Percentiles rank a stretch among this genome's conserved stretches.
Evolutionary conservation across 1,140 invertebrate species (phyloP).

Genomic region (Caerostris extrusa): DNA sequence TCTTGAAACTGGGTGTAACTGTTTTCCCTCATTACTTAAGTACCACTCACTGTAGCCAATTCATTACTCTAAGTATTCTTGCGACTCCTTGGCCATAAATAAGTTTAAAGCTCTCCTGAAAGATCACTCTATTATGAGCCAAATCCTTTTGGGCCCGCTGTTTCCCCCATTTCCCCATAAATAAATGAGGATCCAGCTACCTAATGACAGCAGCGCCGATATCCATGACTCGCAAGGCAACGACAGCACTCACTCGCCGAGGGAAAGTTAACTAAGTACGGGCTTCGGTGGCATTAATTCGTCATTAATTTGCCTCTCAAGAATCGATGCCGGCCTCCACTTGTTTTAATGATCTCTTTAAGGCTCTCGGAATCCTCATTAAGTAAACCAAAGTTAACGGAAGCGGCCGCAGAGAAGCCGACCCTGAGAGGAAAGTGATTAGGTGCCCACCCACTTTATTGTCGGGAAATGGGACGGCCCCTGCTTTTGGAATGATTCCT

Average conservation of each 20-base stretch:
- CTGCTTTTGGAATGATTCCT: not conserved
- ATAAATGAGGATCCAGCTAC: constrained; percentile 16
- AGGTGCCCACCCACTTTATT: constrained; percentile 16
- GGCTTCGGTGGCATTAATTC: constrained; percentile 61
- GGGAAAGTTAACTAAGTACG: constrained; percentile 58
- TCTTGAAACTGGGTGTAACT: not conserved
- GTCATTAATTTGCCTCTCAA: constrained; percentile 58
- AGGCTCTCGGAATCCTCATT: constrained; percentile 40
- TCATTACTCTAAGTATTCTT: constrained; percentile 1
- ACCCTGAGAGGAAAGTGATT: constrained; percentile 37
- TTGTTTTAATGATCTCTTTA: constrained; percentile 63
- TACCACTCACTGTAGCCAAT: not conserved
- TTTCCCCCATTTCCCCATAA: not conserved
- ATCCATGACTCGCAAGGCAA: not conserved
- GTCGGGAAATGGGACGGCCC: not conserved
- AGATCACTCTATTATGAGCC: constrained; percentile 14
- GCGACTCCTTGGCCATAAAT: not conserved
- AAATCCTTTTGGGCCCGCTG: not conserved
- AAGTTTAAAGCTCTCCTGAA: not conserved
- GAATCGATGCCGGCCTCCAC: constrained; percentile 44
- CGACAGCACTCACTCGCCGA: constrained; percentile 17
- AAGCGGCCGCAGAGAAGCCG: not conserved
- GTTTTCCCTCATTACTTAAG: constrained; percentile 1
- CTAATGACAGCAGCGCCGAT: constrained; percentile 54
- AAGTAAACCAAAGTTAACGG: constrained; percentile 59